These are phyloP conservation scores for Oryzaephilus surinamensis DNA, from an alignment of 1,140 invertebrate species.

Conservation along the genomic window DNA sequence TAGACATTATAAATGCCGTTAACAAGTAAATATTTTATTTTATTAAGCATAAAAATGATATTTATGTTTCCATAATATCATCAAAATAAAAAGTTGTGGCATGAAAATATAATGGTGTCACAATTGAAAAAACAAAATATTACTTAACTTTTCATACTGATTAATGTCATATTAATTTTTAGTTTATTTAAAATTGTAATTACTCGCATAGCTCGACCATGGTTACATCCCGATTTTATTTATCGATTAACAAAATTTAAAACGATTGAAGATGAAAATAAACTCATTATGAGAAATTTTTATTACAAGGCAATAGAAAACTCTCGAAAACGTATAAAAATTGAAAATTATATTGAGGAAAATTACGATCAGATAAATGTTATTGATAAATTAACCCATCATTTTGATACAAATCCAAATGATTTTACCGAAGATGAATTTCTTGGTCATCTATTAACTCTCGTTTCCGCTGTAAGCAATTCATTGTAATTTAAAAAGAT, in stretches of 20 bases:
- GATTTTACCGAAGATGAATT: slow-evolving; percentile 11
- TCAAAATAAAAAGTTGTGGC: slow-evolving; percentile 11
- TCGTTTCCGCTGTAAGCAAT: slow-evolving; percentile 15
- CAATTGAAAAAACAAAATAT: slow-evolving; percentile 12
- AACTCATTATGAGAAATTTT: slow-evolving; percentile 4
- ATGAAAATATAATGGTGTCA: slow-evolving; percentile 12
- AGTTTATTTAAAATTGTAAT: slow-evolving; percentile 1
- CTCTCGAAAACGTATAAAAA: neutral
- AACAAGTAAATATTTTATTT: too few relatives aligned
- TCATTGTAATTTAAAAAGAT: neutral
- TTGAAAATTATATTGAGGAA: slow-evolving; percentile 7
- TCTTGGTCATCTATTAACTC: slow-evolving; percentile 15
- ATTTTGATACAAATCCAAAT: slow-evolving; percentile 9
- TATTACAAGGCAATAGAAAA: slow-evolving; percentile 9
- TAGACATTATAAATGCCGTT: too few relatives aligned
- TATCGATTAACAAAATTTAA: too few relatives aligned
- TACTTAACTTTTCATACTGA: slow-evolving; percentile 9
- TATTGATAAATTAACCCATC: slow-evolving; percentile 5
- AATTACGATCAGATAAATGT: slow-evolving; percentile 7
- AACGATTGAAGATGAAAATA: too few relatives aligned
- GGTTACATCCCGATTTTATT: slow-evolving; percentile 8
- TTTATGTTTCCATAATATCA: neutral
- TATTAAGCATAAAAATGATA: too few relatives aligned
- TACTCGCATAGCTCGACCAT: slow-evolving; percentile 6
- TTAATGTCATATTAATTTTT: neutral